Conservation (phyloP, 1,140 invertebrate species). For the Camponotus floridanus region DNA sequence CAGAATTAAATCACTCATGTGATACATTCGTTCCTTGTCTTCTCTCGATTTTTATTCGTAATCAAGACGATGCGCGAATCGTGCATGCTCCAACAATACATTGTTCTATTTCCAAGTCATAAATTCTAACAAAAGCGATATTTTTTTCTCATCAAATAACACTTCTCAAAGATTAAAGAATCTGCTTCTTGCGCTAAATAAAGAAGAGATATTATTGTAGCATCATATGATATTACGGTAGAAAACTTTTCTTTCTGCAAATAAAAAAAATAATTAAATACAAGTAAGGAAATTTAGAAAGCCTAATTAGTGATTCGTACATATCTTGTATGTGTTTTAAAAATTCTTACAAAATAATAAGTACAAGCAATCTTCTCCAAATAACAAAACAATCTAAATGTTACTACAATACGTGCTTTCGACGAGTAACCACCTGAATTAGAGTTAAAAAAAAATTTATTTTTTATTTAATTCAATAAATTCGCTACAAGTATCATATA, state of each 20-base stretch:
- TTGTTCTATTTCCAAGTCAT: background rate
- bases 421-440: too few species aligned
- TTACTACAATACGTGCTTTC: too few species aligned
- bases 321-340: too few species aligned
- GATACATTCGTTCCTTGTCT: constrained; percentile 23
- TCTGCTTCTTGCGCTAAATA: background rate
- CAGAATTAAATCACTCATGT: constrained; percentile 64
- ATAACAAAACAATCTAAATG: too few species aligned
- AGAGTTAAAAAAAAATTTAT: too few species aligned
- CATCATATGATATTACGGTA: background rate
- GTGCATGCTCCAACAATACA: constrained; percentile 9
- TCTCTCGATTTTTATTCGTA: constrained; percentile 25
- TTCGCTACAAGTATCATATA: too few species aligned
- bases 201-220: background rate
- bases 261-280: background rate
- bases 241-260: background rate
- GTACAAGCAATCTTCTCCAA: too few species aligned
- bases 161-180: background rate
- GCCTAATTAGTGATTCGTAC: too few species aligned
- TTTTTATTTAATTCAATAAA: too few species aligned
- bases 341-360: too few species aligned
- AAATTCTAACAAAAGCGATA: background rate
- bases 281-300: constrained; percentile 9
- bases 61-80: constrained; percentile 8
- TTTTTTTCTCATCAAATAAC: background rate